phyloP scores from a whole-genome alignment of 1,140 invertebrate genomes.

The Rhyzopertha dominica region DNA sequence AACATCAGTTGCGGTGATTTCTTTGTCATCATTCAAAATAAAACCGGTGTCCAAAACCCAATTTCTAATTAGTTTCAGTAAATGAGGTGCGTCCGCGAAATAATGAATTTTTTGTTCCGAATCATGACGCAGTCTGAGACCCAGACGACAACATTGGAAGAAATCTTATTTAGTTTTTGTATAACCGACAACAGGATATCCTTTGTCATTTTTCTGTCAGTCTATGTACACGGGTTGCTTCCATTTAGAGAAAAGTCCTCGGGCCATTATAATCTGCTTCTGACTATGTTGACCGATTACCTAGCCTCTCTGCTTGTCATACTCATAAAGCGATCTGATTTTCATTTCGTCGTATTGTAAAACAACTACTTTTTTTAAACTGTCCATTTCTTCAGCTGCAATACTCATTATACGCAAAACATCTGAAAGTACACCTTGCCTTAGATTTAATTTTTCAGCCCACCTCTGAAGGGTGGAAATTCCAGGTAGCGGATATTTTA shows the following conservation, averaged over 20 bases:
- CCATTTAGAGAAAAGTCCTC: constrained; percentile 40
- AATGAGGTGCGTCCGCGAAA: constrained; percentile 24
- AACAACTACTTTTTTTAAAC: constrained; percentile 29
- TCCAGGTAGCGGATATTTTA: constrained; percentile 22
- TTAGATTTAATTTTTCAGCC: constrained; percentile 19
- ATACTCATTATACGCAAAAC: constrained; percentile 20
- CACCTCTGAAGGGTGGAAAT: constrained; percentile 19
- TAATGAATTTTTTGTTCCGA: constrained; percentile 21
- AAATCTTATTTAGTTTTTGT: constrained; percentile 26
- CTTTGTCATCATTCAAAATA: constrained; percentile 5
- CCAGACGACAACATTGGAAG: constrained; percentile 36
- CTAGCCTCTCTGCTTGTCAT: constrained; percentile 37
- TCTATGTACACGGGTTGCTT: constrained; percentile 41
- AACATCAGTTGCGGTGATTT: constrained; percentile 10
- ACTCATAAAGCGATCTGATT: constrained; percentile 36
- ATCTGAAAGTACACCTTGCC: constrained; percentile 20
- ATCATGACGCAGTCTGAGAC: constrained; percentile 35
- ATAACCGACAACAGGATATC: constrained; percentile 33
- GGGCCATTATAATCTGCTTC: constrained; percentile 38
- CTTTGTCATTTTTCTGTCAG: constrained; percentile 37
- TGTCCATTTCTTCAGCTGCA: constrained; percentile 14
- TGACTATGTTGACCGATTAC: constrained; percentile 39
- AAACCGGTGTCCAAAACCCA: constrained; percentile 25
- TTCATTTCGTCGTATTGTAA: constrained; percentile 39
- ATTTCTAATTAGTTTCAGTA: constrained; percentile 22